These are phyloP conservation scores for Talpa occidentalis DNA, from an alignment of 2,113 vertebrate species.

Conservation along the genomic window DNA sequence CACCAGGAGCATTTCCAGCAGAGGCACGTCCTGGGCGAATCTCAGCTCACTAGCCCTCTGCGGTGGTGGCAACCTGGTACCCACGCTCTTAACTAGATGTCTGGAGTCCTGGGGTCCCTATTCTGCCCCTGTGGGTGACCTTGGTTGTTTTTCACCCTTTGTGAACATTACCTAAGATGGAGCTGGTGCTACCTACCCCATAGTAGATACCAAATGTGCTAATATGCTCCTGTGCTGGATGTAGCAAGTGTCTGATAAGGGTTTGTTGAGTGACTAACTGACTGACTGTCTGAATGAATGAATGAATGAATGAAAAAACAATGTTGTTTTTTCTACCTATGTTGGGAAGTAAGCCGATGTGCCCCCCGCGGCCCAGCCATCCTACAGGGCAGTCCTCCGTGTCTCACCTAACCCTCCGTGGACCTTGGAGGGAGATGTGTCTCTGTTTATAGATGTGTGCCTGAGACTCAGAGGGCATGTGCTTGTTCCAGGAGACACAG, in stretches of 20 bases:
- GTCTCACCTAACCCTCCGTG: background rate
- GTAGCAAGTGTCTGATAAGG: background rate
- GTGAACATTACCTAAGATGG: background rate
- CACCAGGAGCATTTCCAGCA: background rate
- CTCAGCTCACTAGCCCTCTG: rapidly evolving
- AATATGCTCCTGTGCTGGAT: background rate
- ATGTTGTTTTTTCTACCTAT: no score
- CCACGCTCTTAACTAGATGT: rapidly evolving
- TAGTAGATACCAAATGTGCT: background rate
- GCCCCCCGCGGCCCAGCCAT: background rate
- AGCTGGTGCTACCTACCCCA: background rate
- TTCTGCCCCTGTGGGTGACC: background rate
- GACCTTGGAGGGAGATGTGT: background rate
- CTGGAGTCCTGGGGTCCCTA: background rate
- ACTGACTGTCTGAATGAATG: background rate
- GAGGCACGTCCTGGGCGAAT: rapidly evolving
- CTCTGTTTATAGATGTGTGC: background rate
- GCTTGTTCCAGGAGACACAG: background rate
- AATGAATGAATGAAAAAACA: background rate
- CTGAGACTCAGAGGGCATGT: background rate
- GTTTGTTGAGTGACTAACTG: conserved; percentile 12
- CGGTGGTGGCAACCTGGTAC: background rate
- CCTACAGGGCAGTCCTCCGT: background rate
- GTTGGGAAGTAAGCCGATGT: background rate
- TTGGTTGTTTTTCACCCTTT: background rate